Percentiles rank a stretch among this genome's conserved stretches.
Conservation (phyloP, 2,888 invertebrate species). For the Pterobdella sp. region DNA sequence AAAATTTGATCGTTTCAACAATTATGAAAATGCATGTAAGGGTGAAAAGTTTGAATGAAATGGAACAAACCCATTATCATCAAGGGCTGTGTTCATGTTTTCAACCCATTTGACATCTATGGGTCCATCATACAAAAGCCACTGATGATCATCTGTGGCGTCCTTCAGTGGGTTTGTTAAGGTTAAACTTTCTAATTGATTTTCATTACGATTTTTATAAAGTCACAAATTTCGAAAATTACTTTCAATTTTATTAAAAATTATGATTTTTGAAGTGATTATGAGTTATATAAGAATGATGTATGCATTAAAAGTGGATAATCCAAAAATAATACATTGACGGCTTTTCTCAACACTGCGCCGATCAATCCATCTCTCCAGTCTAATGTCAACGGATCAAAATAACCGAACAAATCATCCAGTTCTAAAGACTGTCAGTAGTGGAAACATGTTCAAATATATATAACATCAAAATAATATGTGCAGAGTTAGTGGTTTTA, state of each 20-base stretch:
- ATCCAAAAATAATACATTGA: conserved; percentile 52
- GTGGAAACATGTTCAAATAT: not conserved
- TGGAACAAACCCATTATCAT: conserved; percentile 61
- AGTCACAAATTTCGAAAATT: no score
- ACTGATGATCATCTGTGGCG: conserved; percentile 64
- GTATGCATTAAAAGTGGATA: no score
- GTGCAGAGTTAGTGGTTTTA: no score
- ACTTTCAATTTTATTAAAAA: no score
- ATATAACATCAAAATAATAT: no score
- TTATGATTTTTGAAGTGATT: no score
- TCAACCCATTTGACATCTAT: conserved; percentile 91
- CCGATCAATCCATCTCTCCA: conserved; percentile 84
- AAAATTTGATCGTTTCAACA: no score
- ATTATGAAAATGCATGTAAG: no score
- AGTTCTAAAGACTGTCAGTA: conserved; percentile 62
- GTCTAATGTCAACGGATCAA: conserved; percentile 73
- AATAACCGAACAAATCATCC: conserved; percentile 79
- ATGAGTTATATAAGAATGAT: no score
- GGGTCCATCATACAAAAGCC: conserved; percentile 80
- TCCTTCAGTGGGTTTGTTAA: conserved; percentile 41
- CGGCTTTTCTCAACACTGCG: conserved; percentile 59
- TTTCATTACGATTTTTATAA: no score
- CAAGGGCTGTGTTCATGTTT: conserved; percentile 82
- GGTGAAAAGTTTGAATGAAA: no score
- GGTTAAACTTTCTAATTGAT: not conserved